Evolutionary conservation across 2,113 vertebrate genomes (phyloP).

Genomic region (Chinchilla lanigera): DNA sequence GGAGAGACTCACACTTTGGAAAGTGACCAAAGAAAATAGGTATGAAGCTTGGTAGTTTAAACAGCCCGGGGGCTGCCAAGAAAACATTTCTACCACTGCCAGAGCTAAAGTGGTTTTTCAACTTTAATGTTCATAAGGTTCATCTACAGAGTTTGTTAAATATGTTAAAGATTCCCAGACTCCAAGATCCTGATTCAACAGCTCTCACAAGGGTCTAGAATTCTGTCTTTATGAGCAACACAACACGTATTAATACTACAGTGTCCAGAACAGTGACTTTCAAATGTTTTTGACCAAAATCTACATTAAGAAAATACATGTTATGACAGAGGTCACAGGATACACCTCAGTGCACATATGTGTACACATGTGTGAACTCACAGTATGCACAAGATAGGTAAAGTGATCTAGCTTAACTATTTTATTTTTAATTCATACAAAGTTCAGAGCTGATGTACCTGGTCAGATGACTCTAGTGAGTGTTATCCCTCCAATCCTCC

Average conservation of each 20-base stretch:
- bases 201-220: neutral
- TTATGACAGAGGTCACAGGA: neutral
- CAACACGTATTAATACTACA: neutral
- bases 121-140: slow-evolving; percentile 4
- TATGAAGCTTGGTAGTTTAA: slow-evolving; percentile 9
- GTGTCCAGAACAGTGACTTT: neutral
- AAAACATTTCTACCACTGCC: slow-evolving; percentile 25
- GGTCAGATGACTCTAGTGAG: neutral
- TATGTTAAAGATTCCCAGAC: neutral
- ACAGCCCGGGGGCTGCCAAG: slow-evolving; percentile 36
- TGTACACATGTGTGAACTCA: neutral
- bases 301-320: neutral
- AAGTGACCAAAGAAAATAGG: slow-evolving; percentile 64
- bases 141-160: slow-evolving; percentile 16
- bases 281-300: neutral
- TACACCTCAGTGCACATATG: neutral
- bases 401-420: neutral
- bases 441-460: neutral
- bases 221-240: neutral
- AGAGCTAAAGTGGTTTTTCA: slow-evolving; percentile 40
- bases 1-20: slow-evolving; percentile 32
- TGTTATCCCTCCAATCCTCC: neutral
- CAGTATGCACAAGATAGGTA: neutral
- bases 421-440: neutral
- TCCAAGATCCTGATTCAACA: neutral